Evolutionary conservation across 2,113 vertebrate species (phyloP).

Genomic region (Nicator chloris): DNA sequence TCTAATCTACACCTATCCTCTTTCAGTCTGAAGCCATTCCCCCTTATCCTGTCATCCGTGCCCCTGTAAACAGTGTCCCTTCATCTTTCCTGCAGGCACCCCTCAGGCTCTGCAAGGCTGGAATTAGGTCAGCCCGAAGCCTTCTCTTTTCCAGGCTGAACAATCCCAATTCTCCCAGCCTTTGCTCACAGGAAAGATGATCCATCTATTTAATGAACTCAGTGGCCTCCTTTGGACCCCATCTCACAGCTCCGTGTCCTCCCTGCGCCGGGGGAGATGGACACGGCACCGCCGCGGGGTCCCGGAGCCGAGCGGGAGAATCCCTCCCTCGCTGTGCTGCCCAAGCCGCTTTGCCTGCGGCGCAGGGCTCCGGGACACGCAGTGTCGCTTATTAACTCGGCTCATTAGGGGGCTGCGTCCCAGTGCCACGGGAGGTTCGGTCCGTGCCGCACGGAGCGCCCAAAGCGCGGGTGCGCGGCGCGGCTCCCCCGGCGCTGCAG

Average conservation of each 20-base stretch:
- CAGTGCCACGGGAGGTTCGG: accelerated
- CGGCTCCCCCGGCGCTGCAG: background rate
- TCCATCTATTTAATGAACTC: no score
- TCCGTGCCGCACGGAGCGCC: background rate
- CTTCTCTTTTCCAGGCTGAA: background rate
- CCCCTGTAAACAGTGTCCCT: background rate
- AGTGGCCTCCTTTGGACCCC: background rate
- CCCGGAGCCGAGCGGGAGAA: background rate
- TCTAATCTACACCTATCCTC: background rate
- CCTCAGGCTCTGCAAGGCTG: background rate
- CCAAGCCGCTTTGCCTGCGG: background rate
- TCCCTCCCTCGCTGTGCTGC: background rate
- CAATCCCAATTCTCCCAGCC: background rate
- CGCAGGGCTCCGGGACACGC: background rate
- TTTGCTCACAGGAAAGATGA: background rate
- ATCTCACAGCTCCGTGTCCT: background rate
- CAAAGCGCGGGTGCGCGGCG: accelerated
- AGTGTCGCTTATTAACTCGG: accelerated
- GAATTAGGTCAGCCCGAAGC: background rate
- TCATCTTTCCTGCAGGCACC: background rate
- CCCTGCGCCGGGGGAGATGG: accelerated
- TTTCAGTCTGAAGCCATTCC: background rate
- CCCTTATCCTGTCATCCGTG: background rate
- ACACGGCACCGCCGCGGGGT: background rate
- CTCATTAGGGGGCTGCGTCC: no score